These are phyloP conservation scores for Malacoraja senta DNA, from an alignment of 2,797 vertebrate genomes.

Conservation along the genomic window DNA sequence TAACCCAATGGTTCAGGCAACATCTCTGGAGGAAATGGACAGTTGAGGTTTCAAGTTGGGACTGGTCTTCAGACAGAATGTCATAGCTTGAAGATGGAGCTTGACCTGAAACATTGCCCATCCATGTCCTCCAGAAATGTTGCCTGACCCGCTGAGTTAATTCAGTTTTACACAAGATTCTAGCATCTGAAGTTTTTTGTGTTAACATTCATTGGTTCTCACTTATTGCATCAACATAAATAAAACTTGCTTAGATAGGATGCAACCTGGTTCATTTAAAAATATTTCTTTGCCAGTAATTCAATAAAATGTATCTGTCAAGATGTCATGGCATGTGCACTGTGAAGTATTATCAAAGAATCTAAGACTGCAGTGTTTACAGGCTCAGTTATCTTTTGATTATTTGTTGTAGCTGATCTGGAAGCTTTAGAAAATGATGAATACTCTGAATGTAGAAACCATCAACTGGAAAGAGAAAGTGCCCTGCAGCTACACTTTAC, in stretches of 20 bases:
- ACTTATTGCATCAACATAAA: background rate
- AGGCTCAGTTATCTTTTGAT: conserved; percentile 44
- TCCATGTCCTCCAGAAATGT: too few species aligned
- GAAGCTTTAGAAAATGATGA: conserved; percentile 50
- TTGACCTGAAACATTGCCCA: too few species aligned
- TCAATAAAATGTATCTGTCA: background rate
- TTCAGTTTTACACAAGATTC: too few species aligned
- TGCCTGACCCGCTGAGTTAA: too few species aligned
- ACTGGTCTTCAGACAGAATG: too few species aligned
- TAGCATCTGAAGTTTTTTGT: too few species aligned
- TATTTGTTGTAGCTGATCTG: conserved; percentile 46
- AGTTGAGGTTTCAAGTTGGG: too few species aligned
- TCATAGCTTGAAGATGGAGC: too few species aligned
- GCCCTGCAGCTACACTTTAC: conserved; percentile 43
- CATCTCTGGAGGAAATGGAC: too few species aligned
- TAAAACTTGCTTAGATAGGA: background rate
- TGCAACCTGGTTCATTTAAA: background rate
- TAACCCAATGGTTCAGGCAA: too few species aligned
- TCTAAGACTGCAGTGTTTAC: conserved; percentile 34
- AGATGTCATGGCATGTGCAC: background rate
- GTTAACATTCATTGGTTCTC: too few species aligned
- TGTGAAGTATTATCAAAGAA: background rate
- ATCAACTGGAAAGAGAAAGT: conserved; percentile 43
- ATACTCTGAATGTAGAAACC: conserved; percentile 44
- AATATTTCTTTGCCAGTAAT: background rate